Evolutionary conservation across 2,113 vertebrate species (phyloP).

Genomic region (Zeus faber): DNA sequence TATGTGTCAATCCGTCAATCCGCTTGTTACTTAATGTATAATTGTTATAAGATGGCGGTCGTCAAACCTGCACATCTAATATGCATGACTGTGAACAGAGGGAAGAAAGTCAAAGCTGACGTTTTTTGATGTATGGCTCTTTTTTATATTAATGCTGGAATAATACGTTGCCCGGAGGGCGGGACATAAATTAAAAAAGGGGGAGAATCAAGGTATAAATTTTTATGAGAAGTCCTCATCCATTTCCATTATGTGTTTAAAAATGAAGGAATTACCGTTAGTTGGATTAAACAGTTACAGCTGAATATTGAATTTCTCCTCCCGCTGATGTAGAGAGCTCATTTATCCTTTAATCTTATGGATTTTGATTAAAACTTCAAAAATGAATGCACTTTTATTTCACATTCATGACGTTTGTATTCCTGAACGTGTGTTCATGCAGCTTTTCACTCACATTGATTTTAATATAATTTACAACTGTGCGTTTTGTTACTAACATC

Average conservation of each 20-base stretch:
- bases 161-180: conserved; percentile 95
- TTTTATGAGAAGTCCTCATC: conserved; percentile 95
- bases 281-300: conserved; percentile 59
- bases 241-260: conserved; percentile 95
- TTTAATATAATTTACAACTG: too few relatives aligned
- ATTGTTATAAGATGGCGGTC: conserved; percentile 87
- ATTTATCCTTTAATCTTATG: too few relatives aligned
- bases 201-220: conserved; percentile 93
- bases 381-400: too few relatives aligned
- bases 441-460: too few relatives aligned
- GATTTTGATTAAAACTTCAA: too few relatives aligned
- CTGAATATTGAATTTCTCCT: conserved; percentile 75
- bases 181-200: conserved; percentile 94
- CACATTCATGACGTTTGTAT: too few relatives aligned
- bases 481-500: too few relatives aligned
- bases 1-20: conserved; percentile 89
- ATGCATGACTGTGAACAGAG: conserved; percentile 83
- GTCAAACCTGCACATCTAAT: conserved; percentile 80
- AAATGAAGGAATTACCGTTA: conserved; percentile 90
- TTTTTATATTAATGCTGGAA: conserved; percentile 99
- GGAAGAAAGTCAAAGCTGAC: conserved; percentile 80
- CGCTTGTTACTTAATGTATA: conserved; percentile 84
- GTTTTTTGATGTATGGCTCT: conserved; percentile 91
- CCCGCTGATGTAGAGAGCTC: conserved; percentile 74
- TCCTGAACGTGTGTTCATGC: too few relatives aligned